Evolutionary conservation across 2,113 vertebrate genomes (phyloP), one percentile per base, ranked within the genome.

Genomic region (Camelus bactrianus): DNA sequence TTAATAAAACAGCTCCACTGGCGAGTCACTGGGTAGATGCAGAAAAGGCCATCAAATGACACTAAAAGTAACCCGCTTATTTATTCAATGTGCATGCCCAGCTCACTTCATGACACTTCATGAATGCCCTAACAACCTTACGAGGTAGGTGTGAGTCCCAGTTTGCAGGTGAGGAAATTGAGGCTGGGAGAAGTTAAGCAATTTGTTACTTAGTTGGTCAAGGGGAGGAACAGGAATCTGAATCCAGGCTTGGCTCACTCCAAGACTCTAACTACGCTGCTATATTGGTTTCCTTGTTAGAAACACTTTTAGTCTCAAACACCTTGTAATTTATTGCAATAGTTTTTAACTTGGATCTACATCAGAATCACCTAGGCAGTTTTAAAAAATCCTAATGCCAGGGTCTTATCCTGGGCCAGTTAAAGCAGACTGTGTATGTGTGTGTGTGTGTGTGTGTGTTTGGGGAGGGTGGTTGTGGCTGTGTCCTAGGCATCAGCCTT

Each of bases 61-160:
- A 32, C 64, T 42, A n/a, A 60, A 9, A 87, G 65, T 62, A 91
- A 91, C 28, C 28, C 92, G 60, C 1, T 58, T 69, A 76, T 32
- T 58, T 64, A 86, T 48, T 82, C 38, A 93, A 54, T 48, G 32
- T 79, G 10, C 77, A 28, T 52, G 56, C 54, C 77, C 72, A 60
- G 56, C 69, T 93, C 52, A n/a, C 54, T 92, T 70, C 32, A 72
- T 22, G 86, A 90, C 48, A 48, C 69, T 82, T 93, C n/a, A 80
- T 54, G 32, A 92, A 32, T 76, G 38, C 4, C 70, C 5, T 38
- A 35, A 62, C 52, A 94, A 67, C 11, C 28, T 42, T 70, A 28
- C 72, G 54, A 83, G 20, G 75, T 70, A 75, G 52, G 3, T 48
- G 16, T 70, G 56, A 89, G 77, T 88, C 81, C 48, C 50, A 42